These are phyloP conservation scores for Pycnomerus fuliginosus DNA, from an alignment of 2,888 invertebrate genomes.

Conservation along the genomic window DNA sequence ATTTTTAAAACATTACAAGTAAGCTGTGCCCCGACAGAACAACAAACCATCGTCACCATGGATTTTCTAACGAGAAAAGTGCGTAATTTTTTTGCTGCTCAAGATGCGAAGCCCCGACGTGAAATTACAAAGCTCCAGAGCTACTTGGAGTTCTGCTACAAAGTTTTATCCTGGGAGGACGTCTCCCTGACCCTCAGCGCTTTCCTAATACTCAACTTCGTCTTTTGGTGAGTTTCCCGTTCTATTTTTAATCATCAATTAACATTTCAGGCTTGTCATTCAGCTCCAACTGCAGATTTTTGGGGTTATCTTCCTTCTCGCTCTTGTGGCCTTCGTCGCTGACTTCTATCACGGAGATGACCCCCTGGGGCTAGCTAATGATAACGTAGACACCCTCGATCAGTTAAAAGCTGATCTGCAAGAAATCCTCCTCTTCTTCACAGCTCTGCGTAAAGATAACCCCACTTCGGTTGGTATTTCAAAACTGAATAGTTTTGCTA, in stretches of 20 bases:
- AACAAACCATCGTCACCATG: constrained; percentile 10
- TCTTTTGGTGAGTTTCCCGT: constrained; percentile 49
- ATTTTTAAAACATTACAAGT: no score
- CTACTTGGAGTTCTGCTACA: constrained; percentile 41
- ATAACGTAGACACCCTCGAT: constrained; percentile 33
- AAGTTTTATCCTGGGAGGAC: constrained; percentile 50
- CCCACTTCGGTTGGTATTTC: constrained; percentile 49
- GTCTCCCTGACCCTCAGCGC: constrained; percentile 43
- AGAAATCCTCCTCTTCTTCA: constrained; percentile 34
- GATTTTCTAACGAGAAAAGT: constrained; percentile 16
- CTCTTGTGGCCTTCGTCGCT: constrained; percentile 41
- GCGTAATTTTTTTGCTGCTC: constrained; percentile 20
- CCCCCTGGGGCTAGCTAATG: constrained; percentile 25
- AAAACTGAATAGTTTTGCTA: no score
- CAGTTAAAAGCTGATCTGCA: constrained; percentile 29
- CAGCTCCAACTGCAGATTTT: constrained; percentile 45
- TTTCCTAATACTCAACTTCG: constrained; percentile 46
- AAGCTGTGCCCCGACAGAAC: neutral
- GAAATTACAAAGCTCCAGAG: constrained; percentile 38
- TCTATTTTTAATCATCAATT: constrained; percentile 21
- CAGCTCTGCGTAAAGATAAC: constrained; percentile 45
- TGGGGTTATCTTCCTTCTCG: constrained; percentile 48
- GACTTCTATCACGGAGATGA: constrained; percentile 39
- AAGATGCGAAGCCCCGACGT: constrained; percentile 22
- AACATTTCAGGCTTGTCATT: constrained; percentile 46